Base-by-base conservation (phyloP, 2,888 invertebrate genomes). In the Crossocerus cetratus region DNA sequence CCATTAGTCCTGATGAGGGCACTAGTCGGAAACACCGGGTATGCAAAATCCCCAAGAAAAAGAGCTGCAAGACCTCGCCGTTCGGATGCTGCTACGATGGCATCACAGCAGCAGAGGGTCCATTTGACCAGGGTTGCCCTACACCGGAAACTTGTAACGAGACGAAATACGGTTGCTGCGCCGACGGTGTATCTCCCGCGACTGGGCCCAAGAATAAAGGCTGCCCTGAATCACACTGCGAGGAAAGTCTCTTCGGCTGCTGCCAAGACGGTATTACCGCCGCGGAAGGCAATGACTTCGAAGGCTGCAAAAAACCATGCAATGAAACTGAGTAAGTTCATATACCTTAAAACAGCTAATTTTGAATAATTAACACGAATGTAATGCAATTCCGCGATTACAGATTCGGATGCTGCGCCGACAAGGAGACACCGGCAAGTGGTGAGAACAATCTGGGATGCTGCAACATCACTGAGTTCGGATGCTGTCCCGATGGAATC, bases 61-160 rank as follows among this genome's bases (percentile, higher is more conserved):
- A 92, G 84, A 91, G 91, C n/a, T 97, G 97, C 83, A 91, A 91
- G 14, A 92, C 91, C 13, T 92, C 94, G 8, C 90, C 92, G 82
- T 97, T 94, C 86, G 97, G 97, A 3, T 98, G 98, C 87, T 98
- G 98, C 86, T 94, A 95, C 32, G 97, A 98, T 89, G 94, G 94
- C 53, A 93, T 93, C 74, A 95, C 95, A 0, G 87, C 92, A 4
- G 97, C 98, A 11, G 91, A 92, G 83, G 98, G 97, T 84, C 96
- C 97, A 13, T 97, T 97, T 82, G 94, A 94, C 66, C 92, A 94
- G 91, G 96, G 95, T 32, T 97, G 97, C 85, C 93, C 93, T 0
- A 93, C 92, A 65, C 93, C 94, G 0, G 92, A 93, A 76, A 96
- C 96, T 0, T 97, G 97, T 84, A 92, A 93, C 43, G 95, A 96